These are phyloP conservation scores for Hoplias malabaricus DNA, from an alignment of 2,113 vertebrate genomes.

Conservation along the genomic window DNA sequence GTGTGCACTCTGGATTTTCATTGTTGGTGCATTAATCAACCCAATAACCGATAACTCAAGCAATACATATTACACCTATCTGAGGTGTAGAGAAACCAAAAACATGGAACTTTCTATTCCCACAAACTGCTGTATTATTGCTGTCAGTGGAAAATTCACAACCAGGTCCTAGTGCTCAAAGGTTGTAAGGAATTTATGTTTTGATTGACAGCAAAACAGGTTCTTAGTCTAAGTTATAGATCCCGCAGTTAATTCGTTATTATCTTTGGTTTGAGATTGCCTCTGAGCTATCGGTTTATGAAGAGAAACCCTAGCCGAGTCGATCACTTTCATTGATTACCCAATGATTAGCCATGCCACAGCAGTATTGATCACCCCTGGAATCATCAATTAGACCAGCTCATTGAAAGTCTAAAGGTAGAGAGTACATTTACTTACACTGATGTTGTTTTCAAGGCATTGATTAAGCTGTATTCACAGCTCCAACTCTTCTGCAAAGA, in stretches of 20 bases:
- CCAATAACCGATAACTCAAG: no score
- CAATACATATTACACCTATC: no score
- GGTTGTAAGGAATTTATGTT: neutral
- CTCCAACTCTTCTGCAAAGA: no score
- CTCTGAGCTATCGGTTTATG: neutral
- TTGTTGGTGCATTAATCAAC: no score
- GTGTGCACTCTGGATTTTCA: no score
- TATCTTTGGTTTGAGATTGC: neutral
- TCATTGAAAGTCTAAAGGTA: neutral
- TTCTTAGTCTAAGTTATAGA: no score
- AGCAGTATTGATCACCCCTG: slow-evolving; percentile 21
- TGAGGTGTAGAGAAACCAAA: no score
- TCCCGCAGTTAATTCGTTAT: neutral
- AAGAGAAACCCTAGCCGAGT: neutral
- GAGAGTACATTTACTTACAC: neutral
- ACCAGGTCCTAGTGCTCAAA: no score
- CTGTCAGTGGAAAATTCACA: neutral
- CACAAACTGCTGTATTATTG: no score
- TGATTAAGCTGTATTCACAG: neutral
- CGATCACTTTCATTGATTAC: slow-evolving; percentile 29
- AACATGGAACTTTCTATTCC: no score
- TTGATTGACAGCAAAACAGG: neutral
- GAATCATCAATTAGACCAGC: neutral
- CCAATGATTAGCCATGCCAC: slow-evolving; percentile 6
- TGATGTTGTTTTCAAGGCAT: slow-evolving; percentile 1